Percentiles rank a stretch among this genome's conserved stretches.
These are phyloP conservation scores for Phyllopteryx taeniolatus DNA, from an alignment of 2,113 vertebrate genomes.

Conservation along the genomic window DNA sequence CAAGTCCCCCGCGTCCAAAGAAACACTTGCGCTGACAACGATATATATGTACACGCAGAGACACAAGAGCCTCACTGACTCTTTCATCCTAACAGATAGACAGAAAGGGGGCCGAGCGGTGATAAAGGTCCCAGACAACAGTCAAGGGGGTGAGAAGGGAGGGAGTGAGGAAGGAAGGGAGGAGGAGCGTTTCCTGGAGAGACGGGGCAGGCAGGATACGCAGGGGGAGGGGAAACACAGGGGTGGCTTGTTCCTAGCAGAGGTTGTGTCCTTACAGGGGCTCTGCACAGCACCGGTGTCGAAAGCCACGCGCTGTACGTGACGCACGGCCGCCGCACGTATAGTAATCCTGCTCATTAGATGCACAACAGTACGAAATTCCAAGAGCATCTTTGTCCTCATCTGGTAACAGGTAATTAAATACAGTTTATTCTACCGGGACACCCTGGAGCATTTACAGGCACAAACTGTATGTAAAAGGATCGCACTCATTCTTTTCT, in stretches of 20 bases:
- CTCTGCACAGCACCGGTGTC: conserved; percentile 53
- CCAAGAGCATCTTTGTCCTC: conserved; percentile 19
- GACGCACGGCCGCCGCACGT: background rate
- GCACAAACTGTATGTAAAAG: conserved; percentile 51
- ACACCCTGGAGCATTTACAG: conserved; percentile 43
- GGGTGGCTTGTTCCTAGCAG: conserved; percentile 64
- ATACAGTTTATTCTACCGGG: conserved; percentile 42
- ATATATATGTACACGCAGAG: conserved; percentile 49
- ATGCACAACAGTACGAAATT: conserved; percentile 10
- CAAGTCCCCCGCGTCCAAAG: conserved; percentile 39
- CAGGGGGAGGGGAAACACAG: conserved; percentile 65
- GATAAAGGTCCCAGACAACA: conserved; percentile 63
- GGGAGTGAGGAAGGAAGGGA: conserved; percentile 59
- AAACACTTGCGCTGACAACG: conserved; percentile 61
- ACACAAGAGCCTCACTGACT: conserved; percentile 42
- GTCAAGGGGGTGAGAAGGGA: conserved; percentile 23
- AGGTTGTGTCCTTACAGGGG: conserved; percentile 60
- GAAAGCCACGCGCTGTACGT: conserved; percentile 6
- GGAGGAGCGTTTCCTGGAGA: conserved; percentile 70
- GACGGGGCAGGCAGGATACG: conserved; percentile 69
- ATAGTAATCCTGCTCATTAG: background rate
- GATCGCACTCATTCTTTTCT: conserved; percentile 39
- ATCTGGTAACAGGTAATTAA: conserved; percentile 43
- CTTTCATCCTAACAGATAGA: conserved; percentile 63
- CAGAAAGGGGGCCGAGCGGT: conserved; percentile 57